These are phyloP conservation scores for Cyphomyrus discorhynchus DNA, from an alignment of 2,113 vertebrate species.

Conservation along the genomic window DNA sequence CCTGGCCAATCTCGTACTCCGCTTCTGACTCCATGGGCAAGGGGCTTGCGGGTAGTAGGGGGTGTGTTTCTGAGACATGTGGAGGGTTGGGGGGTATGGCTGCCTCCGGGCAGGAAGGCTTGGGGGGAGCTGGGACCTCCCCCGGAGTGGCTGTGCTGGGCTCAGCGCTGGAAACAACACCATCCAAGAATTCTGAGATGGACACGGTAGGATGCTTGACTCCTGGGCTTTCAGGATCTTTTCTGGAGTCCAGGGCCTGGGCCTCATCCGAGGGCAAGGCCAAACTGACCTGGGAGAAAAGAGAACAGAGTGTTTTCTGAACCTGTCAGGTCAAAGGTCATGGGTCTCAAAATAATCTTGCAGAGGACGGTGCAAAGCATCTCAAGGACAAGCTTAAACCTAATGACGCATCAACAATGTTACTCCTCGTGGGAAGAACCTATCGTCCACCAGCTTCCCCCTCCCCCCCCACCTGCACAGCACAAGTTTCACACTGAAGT, in stretches of 20 bases:
- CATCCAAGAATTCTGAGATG: slow-evolving; percentile 62
- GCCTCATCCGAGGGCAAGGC: not conserved
- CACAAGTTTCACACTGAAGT: not conserved
- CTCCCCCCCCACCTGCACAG: not conserved
- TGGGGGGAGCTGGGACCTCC: slow-evolving; percentile 37
- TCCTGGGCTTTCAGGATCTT: slow-evolving; percentile 49
- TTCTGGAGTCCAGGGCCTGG: slow-evolving; percentile 34
- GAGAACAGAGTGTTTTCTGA: not conserved
- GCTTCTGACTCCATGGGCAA: slow-evolving; percentile 59
- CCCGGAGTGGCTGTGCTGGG: slow-evolving; percentile 33
- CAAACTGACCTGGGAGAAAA: not conserved
- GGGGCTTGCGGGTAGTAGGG: slow-evolving; percentile 41
- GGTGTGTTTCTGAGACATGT: slow-evolving; percentile 39
- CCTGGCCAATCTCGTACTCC: slow-evolving; percentile 48
- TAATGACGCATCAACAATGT: not conserved
- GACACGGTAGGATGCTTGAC: slow-evolving; percentile 50
- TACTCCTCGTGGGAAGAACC: not conserved
- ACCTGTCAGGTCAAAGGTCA: not conserved
- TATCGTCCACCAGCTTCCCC: not conserved
- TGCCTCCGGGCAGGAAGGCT: slow-evolving; percentile 22
- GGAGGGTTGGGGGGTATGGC: slow-evolving; percentile 33
- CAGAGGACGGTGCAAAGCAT: not conserved
- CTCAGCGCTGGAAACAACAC: slow-evolving; percentile 40
- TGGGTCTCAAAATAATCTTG: not conserved
- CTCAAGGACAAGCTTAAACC: not conserved